Evolutionary conservation across 2,113 vertebrate genomes (phyloP).

Genomic region (Colaptes auratus): DNA sequence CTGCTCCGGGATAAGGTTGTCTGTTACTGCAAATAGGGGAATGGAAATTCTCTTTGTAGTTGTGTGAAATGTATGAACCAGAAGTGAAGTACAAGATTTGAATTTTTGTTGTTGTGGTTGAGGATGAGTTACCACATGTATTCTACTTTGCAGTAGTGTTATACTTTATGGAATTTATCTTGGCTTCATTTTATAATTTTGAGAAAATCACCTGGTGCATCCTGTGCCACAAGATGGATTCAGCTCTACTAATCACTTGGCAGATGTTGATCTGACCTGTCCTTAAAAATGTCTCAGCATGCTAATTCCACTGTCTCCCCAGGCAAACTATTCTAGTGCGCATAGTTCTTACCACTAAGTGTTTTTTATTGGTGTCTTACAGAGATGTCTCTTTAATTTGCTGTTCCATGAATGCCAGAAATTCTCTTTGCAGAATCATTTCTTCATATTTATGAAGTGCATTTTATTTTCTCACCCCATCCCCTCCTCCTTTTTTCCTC

Average conservation of each 20-base stretch:
- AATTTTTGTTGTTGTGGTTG: background rate
- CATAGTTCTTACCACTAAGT: background rate
- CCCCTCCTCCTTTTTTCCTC: fast-evolving
- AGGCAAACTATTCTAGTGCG: background rate
- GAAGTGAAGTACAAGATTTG: background rate
- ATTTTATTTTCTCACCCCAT: background rate
- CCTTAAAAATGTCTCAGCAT: background rate
- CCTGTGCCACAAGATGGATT: background rate
- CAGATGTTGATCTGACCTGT: conserved; percentile 15
- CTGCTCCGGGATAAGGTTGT: background rate
- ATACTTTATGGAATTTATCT: background rate
- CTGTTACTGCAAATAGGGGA: background rate
- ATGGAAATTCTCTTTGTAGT: background rate
- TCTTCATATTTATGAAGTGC: background rate
- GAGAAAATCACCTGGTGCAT: background rate
- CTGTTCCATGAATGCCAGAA: background rate
- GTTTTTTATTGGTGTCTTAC: background rate
- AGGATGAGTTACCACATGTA: background rate
- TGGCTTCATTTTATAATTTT: background rate
- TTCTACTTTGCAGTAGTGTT: background rate
- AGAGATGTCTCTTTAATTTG: background rate
- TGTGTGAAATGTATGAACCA: background rate
- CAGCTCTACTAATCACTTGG: background rate
- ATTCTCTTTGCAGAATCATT: background rate
- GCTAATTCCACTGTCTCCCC: background rate